Base-by-base conservation (phyloP, 2,888 invertebrate genomes). In the Hypena proboscidalis region DNA sequence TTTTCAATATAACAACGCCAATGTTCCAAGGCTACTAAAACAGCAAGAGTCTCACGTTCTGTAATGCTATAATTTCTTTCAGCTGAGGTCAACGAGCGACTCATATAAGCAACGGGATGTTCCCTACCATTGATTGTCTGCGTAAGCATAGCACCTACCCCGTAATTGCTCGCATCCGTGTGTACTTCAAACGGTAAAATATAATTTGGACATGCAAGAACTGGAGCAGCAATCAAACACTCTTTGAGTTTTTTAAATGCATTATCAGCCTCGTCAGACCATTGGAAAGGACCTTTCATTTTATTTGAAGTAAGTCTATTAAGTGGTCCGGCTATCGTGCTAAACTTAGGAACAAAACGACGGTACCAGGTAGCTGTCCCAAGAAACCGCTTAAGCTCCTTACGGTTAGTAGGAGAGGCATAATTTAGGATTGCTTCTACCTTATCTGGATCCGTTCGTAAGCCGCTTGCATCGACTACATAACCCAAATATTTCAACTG, bases 371-470 rank as follows among this genome's bases (percentile, higher is more conserved):
- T 10, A 1, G 9, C 25, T 2, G 25, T 6, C 2, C 25, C 25
- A 4, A 25, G 9, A 9, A 25, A 25, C 1, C 25, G 10, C 2
- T 3, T 1, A 6, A 25, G 4, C 1, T 10, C 25, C 11, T 25
- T 25, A 1, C 11, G 9, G 4, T 4, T 25, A 11, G 25, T 5
- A 2, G 25, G 25, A 1, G 10, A 10, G 11, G 11, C 1, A 11
- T 10, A 11, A 3, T 10, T 25, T 4, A 31, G 5, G 21, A 45
- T 39, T 4, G 46, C 32, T 9, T 46, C 21, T 2, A 46, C 36
- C 8, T 46, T 46, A 0, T 5, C 14, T 0, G 46, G 46, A 11
- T 38, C 44, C 4, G 17, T 22, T 4, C 22, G 22, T 2, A 22
- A 15, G 3, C 29, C n/a, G n/a, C 8, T 5, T 8, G 15, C 1